Conservation (phyloP, 2,113 vertebrate species). For the Mesitornis unicolor region DNA sequence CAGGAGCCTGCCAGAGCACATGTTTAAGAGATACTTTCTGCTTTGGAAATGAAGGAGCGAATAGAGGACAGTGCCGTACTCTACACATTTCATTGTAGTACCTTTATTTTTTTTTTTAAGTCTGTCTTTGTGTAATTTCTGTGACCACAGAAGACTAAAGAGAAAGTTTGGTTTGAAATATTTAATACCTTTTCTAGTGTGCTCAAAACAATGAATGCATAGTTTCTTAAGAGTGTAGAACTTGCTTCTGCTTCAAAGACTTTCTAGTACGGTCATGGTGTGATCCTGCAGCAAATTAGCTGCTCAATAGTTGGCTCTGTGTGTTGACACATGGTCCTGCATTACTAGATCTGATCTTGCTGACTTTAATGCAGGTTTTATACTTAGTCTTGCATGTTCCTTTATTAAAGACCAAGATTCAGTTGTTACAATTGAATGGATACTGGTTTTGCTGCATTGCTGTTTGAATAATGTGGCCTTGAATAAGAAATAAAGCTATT, state of each 20-base stretch:
- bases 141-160: background rate
- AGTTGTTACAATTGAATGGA: background rate
- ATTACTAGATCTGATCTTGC: background rate
- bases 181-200: background rate
- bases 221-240: background rate
- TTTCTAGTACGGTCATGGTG: fast-evolving
- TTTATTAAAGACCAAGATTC: background rate
- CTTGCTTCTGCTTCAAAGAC: background rate
- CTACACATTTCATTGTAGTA: background rate
- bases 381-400: background rate
- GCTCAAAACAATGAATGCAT: background rate
- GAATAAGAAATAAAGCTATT: background rate
- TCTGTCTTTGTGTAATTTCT: background rate
- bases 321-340: background rate
- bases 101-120: background rate
- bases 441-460: background rate
- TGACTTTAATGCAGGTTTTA: background rate
- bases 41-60: background rate
- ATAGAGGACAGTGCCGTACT: background rate
- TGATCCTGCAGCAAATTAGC: background rate
- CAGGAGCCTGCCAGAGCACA: background rate
- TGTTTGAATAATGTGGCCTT: background rate
- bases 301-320: background rate
- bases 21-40: background rate
- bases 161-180: background rate